Evolutionary conservation across 2,888 invertebrate species (phyloP).

Genomic region (Cremastinae sp.): DNA sequence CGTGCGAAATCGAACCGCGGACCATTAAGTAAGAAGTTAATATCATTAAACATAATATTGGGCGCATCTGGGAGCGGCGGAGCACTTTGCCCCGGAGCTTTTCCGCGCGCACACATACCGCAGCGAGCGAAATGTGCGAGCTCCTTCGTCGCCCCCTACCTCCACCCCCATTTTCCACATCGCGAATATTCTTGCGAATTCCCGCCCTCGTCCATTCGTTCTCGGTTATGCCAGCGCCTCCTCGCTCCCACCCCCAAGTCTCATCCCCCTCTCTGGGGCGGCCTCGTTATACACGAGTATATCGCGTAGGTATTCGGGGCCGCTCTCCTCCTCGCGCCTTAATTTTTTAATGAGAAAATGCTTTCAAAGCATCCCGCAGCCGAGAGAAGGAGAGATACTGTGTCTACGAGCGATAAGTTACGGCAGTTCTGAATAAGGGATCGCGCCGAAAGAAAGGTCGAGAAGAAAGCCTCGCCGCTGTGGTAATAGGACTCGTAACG

Average conservation of each 20-base stretch:
- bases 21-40: slow-evolving; percentile 81
- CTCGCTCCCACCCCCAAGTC: slow-evolving; percentile 38
- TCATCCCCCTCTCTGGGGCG: slow-evolving; percentile 34
- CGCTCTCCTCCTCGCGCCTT: slow-evolving; percentile 70
- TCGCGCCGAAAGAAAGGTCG: slow-evolving; percentile 45
- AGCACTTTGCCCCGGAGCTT: slow-evolving; percentile 76
- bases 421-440: slow-evolving; percentile 64
- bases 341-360: slow-evolving; percentile 86
- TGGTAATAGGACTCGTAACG: slow-evolving; percentile 31
- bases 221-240: slow-evolving; percentile 60
- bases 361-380: slow-evolving; percentile 82
- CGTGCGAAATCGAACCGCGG: slow-evolving; percentile 78
- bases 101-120: slow-evolving; percentile 55
- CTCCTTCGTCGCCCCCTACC: slow-evolving; percentile 48
- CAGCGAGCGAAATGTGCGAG: slow-evolving; percentile 51
- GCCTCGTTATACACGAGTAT: not conserved
- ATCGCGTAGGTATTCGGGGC: slow-evolving; percentile 25
- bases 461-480: slow-evolving; percentile 41
- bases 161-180: slow-evolving; percentile 59
- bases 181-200: slow-evolving; percentile 63
- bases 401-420: slow-evolving; percentile 80
- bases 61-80: slow-evolving; percentile 80
- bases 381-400: slow-evolving; percentile 76
- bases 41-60: slow-evolving; percentile 81
- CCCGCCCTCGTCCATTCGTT: slow-evolving; percentile 56